phyloP scores from a whole-genome alignment of 2,797 vertebrate genomes.

The Glossophaga mutica region DNA sequence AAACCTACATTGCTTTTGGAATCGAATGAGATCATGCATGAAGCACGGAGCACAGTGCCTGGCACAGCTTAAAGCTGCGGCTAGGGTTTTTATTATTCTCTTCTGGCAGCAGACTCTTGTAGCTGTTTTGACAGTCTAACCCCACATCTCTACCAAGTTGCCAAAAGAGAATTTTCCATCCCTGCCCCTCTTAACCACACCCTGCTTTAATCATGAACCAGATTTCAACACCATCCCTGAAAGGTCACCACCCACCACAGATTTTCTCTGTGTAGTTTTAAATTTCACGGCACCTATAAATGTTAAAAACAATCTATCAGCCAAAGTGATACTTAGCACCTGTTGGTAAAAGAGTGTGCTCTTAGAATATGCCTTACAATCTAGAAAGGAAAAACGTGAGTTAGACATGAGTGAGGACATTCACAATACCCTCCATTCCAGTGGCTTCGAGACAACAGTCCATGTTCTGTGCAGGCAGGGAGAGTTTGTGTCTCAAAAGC shows the following conservation, averaged over 20 bases:
- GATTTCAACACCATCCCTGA: conserved; percentile 66
- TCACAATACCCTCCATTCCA: neutral
- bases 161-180: conserved; percentile 69
- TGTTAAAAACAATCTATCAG: conserved; percentile 1
- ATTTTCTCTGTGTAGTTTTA: conserved; percentile 44
- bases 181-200: conserved; percentile 58
- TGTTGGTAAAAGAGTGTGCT: neutral
- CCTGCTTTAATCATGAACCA: conserved; percentile 68
- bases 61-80: neutral
- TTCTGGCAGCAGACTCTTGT: conserved; percentile 49
- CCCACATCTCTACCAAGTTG: conserved; percentile 47
- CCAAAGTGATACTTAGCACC: neutral
- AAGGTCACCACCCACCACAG: conserved; percentile 47
- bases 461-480: neutral
- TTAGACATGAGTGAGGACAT: neutral
- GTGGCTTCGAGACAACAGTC: neutral
- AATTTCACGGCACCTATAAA: conserved; percentile 31
- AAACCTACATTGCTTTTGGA: neutral
- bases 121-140: conserved; percentile 49
- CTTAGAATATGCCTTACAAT: neutral
- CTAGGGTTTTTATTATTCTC: conserved; percentile 45
- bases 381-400: conserved; percentile 26
- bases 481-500: neutral
- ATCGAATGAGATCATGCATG: neutral
- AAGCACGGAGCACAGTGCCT: neutral